phyloP scores from a whole-genome alignment of 2,797 vertebrate genomes.

The Peromyscus attwateri region DNA sequence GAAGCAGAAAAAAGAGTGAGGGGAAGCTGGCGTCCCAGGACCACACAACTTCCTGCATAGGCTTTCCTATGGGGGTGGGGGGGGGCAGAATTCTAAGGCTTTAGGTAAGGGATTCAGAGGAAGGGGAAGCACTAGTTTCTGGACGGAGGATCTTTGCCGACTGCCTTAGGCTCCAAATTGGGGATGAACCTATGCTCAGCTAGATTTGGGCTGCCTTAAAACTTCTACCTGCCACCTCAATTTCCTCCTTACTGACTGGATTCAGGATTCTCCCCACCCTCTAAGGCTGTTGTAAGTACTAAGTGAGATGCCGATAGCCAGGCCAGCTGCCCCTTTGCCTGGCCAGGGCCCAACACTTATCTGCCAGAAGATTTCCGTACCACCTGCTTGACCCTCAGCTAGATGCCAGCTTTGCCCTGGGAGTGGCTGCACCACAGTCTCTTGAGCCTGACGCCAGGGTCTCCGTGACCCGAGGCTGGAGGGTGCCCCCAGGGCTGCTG shows the following conservation, averaged over 20 bases:
- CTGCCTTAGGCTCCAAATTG: background rate
- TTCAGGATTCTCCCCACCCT: background rate
- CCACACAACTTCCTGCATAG: background rate
- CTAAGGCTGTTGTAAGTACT: background rate
- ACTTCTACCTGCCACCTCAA: background rate
- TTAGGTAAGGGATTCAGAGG: conserved; percentile 55
- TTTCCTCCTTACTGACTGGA: background rate
- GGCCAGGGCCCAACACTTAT: too few relatives aligned
- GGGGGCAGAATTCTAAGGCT: background rate
- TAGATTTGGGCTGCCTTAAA: conserved; percentile 56
- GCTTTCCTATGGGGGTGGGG: background rate
- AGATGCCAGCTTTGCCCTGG: background rate
- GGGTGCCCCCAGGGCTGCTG: conserved; percentile 84
- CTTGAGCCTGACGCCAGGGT: background rate
- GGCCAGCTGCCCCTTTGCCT: background rate
- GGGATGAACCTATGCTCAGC: conserved; percentile 50
- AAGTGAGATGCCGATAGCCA: background rate
- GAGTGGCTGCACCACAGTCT: background rate
- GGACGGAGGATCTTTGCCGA: conserved; percentile 35
- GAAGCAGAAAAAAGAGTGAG: conserved; percentile 83
- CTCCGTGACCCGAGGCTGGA: background rate
- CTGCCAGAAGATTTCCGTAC: background rate
- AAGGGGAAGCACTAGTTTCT: background rate
- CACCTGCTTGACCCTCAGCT: background rate
- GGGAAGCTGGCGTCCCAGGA: conserved; percentile 66